These are phyloP conservation scores for Catharus ustulatus DNA, from an alignment of 2,797 vertebrate species.

Conservation along the genomic window DNA sequence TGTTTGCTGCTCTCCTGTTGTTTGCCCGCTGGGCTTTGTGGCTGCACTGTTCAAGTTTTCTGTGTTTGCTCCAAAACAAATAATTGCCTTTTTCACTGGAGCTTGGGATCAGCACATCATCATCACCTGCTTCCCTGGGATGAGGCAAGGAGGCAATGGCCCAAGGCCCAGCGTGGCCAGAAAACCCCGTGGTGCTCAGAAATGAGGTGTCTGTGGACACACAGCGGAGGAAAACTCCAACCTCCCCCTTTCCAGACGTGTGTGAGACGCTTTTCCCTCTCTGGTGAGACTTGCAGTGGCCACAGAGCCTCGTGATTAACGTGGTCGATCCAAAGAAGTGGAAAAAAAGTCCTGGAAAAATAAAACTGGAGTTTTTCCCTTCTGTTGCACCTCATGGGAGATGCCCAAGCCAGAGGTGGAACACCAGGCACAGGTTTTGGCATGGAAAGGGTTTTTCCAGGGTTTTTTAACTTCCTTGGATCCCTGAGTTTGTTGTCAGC, in stretches of 20 bases:
- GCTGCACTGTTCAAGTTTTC: neutral
- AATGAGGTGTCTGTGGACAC: constrained; percentile 31
- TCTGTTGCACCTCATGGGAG: too few species aligned
- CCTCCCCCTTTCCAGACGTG: neutral
- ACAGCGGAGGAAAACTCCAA: neutral
- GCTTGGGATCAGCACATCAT: neutral
- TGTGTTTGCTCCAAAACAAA: neutral
- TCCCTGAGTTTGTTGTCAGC: neutral
- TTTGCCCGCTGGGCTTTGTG: neutral
- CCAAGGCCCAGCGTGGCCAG: neutral
- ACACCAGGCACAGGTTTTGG: too few species aligned
- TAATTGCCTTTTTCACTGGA: neutral
- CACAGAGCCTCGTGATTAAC: neutral
- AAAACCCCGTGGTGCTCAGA: neutral
- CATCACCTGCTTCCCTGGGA: neutral
- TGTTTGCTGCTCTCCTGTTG: neutral
- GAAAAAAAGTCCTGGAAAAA: neutral
- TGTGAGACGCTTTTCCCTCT: neutral
- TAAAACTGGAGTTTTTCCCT: neutral
- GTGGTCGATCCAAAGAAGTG: neutral
- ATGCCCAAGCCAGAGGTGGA: too few species aligned
- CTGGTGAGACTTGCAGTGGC: neutral
- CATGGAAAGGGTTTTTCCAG: too few species aligned
- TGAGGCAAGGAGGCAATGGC: neutral
- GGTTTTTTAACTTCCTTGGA: too few species aligned